Base-by-base conservation (phyloP, 2,797 vertebrate species). In the Nannoperca obscura region DNA sequence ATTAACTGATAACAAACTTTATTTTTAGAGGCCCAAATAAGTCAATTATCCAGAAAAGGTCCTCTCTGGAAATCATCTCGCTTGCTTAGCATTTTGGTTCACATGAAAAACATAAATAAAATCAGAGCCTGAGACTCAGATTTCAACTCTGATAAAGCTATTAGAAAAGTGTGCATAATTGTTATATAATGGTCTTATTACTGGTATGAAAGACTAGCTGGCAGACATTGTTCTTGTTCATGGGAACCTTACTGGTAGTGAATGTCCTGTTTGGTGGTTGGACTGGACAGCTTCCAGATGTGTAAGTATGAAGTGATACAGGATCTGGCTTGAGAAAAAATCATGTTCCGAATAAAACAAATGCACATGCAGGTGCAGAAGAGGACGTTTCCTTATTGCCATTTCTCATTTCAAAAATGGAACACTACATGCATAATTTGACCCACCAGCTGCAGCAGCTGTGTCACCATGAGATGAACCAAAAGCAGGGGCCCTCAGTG, bases 381-480 rank as follows among this genome's bases (percentile, higher is more conserved):
- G 3, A 58, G 24, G 20, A 42, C 3, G 12, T 68, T 42, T 47
- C 72, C 58, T 32, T 1, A 5, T 44, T 1, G 32, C 53, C 38
- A 47, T 85, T 74, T 46, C 63, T 78, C 71, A 66, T 66, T 36
- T 60, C 0, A 15, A 55, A 76, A 27, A 19, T 55, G 36, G 12
- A 61, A 11, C 54, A 22, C 42, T 6, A 2, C 58, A 22, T 32
- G 0, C 32, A 50, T 55, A 30, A 65, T 63, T 40, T 22, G 22
- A 62, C 15, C 58, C 68, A 68, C 38, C 72, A 91, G 91, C 90
- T 91, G 90, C 81, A 60, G 84, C 86, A 83, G 80, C 81, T 82
- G 74, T 68, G 68, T 52, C 40, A 1, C 59, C 7, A 38, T 15
- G 71, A 77, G 84, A 84, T 85, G 69, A 74, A 77, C 71, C 81